Percentiles rank a stretch among this genome's conserved stretches.
phyloP scores from a whole-genome alignment of 2,888 invertebrate species.

The Caenorhabditis macrosperma region DNA sequence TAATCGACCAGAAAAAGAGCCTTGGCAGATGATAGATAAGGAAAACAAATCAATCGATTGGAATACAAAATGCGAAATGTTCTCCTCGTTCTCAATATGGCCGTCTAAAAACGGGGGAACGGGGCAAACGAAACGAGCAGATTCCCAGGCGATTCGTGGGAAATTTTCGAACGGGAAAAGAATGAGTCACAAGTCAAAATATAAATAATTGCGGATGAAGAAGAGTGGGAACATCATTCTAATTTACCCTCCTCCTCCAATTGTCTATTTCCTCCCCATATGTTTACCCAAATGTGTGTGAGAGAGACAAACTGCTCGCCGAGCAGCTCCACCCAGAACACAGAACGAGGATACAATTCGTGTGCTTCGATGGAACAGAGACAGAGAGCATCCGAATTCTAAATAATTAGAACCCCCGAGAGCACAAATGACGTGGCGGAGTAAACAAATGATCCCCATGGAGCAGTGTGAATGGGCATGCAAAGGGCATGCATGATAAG shows the following conservation, averaged over 20 bases:
- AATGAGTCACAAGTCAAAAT: no score
- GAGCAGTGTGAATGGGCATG: neutral
- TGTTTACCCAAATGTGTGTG: slow-evolving; percentile 38
- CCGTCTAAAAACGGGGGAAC: no score
- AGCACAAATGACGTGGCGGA: neutral
- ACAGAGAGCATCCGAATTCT: neutral
- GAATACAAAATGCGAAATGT: no score
- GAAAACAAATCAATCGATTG: no score
- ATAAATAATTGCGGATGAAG: no score
- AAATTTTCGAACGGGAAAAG: no score
- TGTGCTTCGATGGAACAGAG: neutral
- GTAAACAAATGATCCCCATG: neutral
- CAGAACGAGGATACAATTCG: slow-evolving; percentile 1
- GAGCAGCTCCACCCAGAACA: neutral
- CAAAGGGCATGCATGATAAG: neutral
- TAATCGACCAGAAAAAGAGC: no score
- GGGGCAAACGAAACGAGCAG: no score
- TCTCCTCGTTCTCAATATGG: no score
- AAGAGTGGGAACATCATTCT: neutral
- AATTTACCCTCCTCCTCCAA: neutral
- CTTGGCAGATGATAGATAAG: no score
- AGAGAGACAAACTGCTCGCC: neutral
- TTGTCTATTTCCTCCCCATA: neutral
- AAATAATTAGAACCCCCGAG: slow-evolving; percentile 39
- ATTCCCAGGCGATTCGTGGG: no score